Evolutionary conservation across 2,113 vertebrate species (phyloP).

Genomic region (Scytalopus superciliaris): DNA sequence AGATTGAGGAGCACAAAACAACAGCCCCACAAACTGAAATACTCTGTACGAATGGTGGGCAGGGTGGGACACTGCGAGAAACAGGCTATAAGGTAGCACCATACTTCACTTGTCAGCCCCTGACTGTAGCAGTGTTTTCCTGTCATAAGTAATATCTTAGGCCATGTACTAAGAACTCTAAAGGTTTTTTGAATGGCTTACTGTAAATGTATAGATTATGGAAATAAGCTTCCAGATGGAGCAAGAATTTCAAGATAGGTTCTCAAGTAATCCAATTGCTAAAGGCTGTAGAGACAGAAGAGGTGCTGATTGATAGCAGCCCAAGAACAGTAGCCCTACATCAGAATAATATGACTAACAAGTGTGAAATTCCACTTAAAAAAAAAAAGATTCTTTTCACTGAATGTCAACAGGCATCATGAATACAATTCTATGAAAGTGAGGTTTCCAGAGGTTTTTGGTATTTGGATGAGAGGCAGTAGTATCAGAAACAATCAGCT

Average conservation of each 20-base stretch:
- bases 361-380: not conserved
- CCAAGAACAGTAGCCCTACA: not conserved
- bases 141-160: not conserved
- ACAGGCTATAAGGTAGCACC: not conserved
- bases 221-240: not conserved
- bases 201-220: not conserved
- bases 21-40: not conserved
- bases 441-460: not conserved
- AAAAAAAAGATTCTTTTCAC: not conserved
- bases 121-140: not conserved
- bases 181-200: not conserved
- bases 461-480: not conserved
- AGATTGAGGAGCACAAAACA: not conserved
- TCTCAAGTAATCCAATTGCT: not conserved
- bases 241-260: not conserved
- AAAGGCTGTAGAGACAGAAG: not conserved
- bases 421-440: not conserved
- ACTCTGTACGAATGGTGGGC: not conserved
- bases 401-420: not conserved
- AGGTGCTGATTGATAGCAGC: not conserved
- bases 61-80: not conserved
- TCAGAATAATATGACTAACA: not conserved
- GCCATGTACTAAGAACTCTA: not conserved
- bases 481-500: not conserved
- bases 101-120: not conserved